A percentile compares a stretch with the other conserved stretches of the same genome.
Conservation (phyloP, 64 coral and sea anemone species). For the Pocillopora damicornis region DNA sequence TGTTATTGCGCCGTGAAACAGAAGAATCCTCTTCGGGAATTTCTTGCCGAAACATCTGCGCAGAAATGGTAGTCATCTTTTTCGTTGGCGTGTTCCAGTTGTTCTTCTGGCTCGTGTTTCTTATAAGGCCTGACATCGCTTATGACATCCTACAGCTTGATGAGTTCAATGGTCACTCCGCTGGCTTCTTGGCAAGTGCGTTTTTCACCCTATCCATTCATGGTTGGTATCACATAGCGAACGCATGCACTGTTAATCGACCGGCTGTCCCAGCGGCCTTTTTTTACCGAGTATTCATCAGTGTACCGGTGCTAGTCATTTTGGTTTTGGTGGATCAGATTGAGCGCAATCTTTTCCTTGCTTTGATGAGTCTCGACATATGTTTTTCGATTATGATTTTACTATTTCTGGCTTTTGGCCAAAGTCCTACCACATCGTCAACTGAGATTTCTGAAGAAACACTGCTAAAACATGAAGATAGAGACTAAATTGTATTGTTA, state of each 20-base stretch:
- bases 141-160: conserved; percentile 18
- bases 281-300: conserved; percentile 52
- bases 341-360: conserved; percentile 41
- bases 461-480: too few relatives aligned
- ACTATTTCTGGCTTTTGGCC: background rate
- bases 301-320: conserved; percentile 9
- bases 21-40: background rate
- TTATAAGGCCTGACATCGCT: conserved; percentile 33
- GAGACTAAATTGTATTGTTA: too few relatives aligned
- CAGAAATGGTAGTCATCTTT: conserved; percentile 16
- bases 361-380: background rate
- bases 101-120: conserved; percentile 36
- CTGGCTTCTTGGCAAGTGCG: conserved; percentile 32
- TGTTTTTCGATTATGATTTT: background rate
- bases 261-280: conserved; percentile 21
- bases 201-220: conserved; percentile 50
- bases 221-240: conserved; percentile 43
- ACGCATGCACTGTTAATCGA: conserved; percentile 27
- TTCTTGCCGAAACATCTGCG: conserved; percentile 17
- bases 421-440: background rate
- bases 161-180: background rate
- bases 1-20: conserved; percentile 52
- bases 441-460: too few relatives aligned
- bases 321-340: conserved; percentile 48
- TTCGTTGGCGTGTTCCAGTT: conserved; percentile 33